Evolutionary conservation across 2,113 vertebrate species (phyloP).

Genomic region (Phaethornis superciliosus): DNA sequence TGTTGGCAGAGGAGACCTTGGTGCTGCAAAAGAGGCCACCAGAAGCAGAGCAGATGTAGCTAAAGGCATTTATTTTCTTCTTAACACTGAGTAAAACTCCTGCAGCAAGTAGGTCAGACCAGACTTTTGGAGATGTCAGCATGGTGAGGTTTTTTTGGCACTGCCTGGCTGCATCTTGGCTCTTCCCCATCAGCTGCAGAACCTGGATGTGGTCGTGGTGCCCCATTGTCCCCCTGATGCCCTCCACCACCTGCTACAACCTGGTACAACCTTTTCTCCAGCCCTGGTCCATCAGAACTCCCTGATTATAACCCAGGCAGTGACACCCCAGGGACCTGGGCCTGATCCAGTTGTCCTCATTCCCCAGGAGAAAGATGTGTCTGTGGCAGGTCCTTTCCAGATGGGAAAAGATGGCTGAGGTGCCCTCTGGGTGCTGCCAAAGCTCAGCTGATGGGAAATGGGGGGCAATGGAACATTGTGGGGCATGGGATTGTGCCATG

Average conservation of each 20-base stretch:
- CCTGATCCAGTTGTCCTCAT: background rate
- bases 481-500: background rate
- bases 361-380: background rate
- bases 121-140: background rate
- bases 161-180: no score
- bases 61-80: background rate
- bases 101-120: background rate
- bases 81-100: background rate
- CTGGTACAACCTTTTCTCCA: background rate
- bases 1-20: background rate
- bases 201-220: accelerated
- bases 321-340: background rate
- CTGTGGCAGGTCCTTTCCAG: accelerated
- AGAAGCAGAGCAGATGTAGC: background rate
- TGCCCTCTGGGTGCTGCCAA: background rate
- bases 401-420: background rate
- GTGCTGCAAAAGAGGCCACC: background rate
- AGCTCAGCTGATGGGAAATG: background rate
- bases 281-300: accelerated
- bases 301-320: background rate
- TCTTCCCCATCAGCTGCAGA: background rate
- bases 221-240: background rate
- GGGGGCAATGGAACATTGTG: background rate
- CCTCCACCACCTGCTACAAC: background rate
- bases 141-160: background rate